Evolutionary conservation across 2,888 invertebrate species (phyloP), one percentile per base, ranked within the genome.

Genomic region (Clanis bilineata): DNA sequence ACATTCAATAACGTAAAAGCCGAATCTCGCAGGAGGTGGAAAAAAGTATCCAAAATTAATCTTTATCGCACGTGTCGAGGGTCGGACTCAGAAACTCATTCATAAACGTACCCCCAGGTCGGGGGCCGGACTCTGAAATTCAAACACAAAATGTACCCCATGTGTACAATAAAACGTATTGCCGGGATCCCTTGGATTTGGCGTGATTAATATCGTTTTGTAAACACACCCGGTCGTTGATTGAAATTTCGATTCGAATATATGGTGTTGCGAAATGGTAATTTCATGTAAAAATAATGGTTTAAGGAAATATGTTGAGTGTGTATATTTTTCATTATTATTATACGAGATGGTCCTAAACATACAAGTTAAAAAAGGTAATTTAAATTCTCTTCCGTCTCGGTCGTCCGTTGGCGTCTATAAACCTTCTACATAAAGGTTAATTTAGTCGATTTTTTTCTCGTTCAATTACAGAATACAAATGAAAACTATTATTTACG

Each of bases 91-190:
- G 32, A 47, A 45, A 57, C 28, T 51, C 65, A 79, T 74, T 74
- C 23, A 25, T 56, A 39, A 22, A 39, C 12, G 65, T 62, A 64
- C 62, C 62, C 59, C 15, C 64, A 67, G 69, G 22, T 38, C 22
- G 45, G 47, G 58, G 58, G 36, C 25, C 39, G 39, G 39, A 51
- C 51, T 51, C 51, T 18, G 51, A 47, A 45, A 57, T 51, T 51
- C 65, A 79, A 63, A 73, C 69, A 70, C 68, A 66, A 65, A 76
- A 83, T 72, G 63, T 76, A 67, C 71, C 88, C 85, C 86, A 66
- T 60, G 83, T 71, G 85, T 61, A 71, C 77, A 71, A 83, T 88
- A 82, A 81, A 78, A 73, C 71, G 76, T 73, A 76, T 74, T 71
- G 72, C 72, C 70, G 69, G 63, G 64, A 72, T 71, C 75, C 66